A percentile compares a stretch with the other conserved stretches of the same genome.
Conservation (phyloP, 1,140 invertebrate species). For the Heterodera carotae region DNA sequence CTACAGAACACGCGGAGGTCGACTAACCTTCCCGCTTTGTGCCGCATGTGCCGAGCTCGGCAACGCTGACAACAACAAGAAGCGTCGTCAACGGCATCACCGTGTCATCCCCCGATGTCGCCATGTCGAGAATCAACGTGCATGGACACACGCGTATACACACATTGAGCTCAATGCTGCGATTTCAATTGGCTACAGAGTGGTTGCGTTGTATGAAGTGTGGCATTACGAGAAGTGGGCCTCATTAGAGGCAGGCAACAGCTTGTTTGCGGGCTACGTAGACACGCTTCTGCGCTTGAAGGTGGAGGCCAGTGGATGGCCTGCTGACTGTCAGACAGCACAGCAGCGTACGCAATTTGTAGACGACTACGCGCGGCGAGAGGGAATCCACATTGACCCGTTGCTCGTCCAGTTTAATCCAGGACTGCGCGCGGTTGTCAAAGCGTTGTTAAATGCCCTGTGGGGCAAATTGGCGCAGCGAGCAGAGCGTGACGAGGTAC, state of each 20-base stretch:
- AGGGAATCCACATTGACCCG: slow-evolving; percentile 22
- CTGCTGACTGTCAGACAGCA: not conserved
- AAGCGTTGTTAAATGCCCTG: slow-evolving; percentile 23
- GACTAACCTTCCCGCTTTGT: slow-evolving; percentile 27
- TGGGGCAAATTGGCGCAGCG: slow-evolving; percentile 34
- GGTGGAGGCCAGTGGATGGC: slow-evolving; percentile 34
- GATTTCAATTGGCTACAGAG: slow-evolving; percentile 2
- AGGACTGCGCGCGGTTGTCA: slow-evolving; percentile 14
- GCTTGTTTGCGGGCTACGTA: slow-evolving; percentile 26
- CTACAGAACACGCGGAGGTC: not conserved
- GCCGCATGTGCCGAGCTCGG: slow-evolving; percentile 16
- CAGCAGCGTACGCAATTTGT: slow-evolving; percentile 5
- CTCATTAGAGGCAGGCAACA: not conserved
- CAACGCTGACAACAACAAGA: not conserved
- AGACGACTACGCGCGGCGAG: slow-evolving; percentile 25
- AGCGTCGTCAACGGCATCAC: not conserved
- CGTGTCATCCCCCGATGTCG: not conserved
- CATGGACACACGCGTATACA: slow-evolving; percentile 30
- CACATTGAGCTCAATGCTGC: slow-evolving; percentile 24
- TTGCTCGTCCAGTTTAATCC: slow-evolving; percentile 12
- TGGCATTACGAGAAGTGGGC: slow-evolving; percentile 25
- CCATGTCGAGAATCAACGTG: slow-evolving; percentile 3
- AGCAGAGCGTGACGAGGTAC: not conserved
- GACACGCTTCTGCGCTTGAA: slow-evolving; percentile 9
- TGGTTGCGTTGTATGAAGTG: slow-evolving; percentile 14